These are phyloP conservation scores for Rhagoletis pomonella DNA, from an alignment of 1,140 invertebrate genomes.

Conservation along the genomic window DNA sequence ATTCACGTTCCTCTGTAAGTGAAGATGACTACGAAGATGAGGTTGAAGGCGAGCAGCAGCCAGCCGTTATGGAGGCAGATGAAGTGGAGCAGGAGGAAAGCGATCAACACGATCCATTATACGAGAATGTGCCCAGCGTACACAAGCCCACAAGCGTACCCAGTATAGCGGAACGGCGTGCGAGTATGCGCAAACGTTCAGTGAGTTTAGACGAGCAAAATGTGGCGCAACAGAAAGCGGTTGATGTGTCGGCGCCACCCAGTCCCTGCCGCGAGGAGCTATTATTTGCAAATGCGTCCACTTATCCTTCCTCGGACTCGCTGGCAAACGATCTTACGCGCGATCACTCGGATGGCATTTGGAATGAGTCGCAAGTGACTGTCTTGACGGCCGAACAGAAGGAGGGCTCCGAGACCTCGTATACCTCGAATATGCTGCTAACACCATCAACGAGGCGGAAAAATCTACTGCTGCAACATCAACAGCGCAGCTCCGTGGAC, in stretches of 20 bases:
- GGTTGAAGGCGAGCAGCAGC: conserved; percentile 56
- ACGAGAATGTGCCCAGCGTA: conserved; percentile 65
- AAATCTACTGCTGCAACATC: conserved; percentile 85
- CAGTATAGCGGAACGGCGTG: background rate
- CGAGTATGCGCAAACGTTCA: conserved; percentile 77
- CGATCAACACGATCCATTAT: conserved; percentile 64
- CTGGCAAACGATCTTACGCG: conserved; percentile 83
- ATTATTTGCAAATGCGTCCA: conserved; percentile 75
- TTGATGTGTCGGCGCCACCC: conserved; percentile 75
- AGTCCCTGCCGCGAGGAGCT: conserved; percentile 75
- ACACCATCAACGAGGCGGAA: conserved; percentile 85
- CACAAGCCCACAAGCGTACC: background rate
- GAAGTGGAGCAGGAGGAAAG: background rate
- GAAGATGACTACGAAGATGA: conserved; percentile 77
- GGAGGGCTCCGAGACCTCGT: conserved; percentile 75
- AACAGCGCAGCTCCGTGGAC: conserved; percentile 88
- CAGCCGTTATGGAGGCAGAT: conserved; percentile 30
- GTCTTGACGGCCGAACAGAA: conserved; percentile 81
- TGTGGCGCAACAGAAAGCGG: conserved; percentile 46
- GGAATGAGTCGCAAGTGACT: conserved; percentile 91
- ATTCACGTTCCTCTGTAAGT: conserved; percentile 86
- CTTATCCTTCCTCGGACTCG: conserved; percentile 87
- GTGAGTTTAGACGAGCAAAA: conserved; percentile 77
- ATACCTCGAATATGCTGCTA: conserved; percentile 75
- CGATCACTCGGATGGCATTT: conserved; percentile 88